A percentile compares a stretch with the other conserved stretches of the same genome.
Evolutionary conservation across 1,140 invertebrate species (phyloP).

Genomic region (Diabrotica undecimpunctata): DNA sequence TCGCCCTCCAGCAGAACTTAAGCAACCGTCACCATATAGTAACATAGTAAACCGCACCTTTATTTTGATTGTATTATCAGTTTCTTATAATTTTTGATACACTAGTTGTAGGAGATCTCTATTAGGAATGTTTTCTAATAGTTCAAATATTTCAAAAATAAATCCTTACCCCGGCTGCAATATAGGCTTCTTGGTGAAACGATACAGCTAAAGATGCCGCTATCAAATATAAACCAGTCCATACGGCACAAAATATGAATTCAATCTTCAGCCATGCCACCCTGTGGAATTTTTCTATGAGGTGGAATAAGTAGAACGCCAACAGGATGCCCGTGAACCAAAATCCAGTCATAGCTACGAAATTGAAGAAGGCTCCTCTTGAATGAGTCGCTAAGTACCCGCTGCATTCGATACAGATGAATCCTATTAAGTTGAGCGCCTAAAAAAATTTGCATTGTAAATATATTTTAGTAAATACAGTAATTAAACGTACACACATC

Average conservation of each 20-base stretch:
- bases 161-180: constrained; percentile 66
- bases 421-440: constrained; percentile 73
- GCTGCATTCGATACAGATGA: constrained; percentile 75
- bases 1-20: too few relatives aligned
- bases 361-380: constrained; percentile 68
- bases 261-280: constrained; percentile 87
- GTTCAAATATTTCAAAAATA: background rate
- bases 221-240: constrained; percentile 68
- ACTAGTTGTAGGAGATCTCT: too few relatives aligned
- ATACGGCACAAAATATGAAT: constrained; percentile 68
- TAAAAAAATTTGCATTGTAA: constrained; percentile 45
- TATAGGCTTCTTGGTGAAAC: constrained; percentile 53
- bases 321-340: constrained; percentile 79
- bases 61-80: too few relatives aligned
- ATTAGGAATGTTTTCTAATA: too few relatives aligned
- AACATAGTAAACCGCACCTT: too few relatives aligned
- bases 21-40: too few relatives aligned
- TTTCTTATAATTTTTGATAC: too few relatives aligned
- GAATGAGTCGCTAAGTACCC: constrained; percentile 47
- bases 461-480: background rate
- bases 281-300: constrained; percentile 78
- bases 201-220: constrained; percentile 63
- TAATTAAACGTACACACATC: background rate
- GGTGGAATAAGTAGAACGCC: constrained; percentile 78
- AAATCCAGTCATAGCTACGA: constrained; percentile 80